These are phyloP conservation scores for Galeruca laticollis DNA, from an alignment of 2,888 invertebrate species.

Conservation along the genomic window DNA sequence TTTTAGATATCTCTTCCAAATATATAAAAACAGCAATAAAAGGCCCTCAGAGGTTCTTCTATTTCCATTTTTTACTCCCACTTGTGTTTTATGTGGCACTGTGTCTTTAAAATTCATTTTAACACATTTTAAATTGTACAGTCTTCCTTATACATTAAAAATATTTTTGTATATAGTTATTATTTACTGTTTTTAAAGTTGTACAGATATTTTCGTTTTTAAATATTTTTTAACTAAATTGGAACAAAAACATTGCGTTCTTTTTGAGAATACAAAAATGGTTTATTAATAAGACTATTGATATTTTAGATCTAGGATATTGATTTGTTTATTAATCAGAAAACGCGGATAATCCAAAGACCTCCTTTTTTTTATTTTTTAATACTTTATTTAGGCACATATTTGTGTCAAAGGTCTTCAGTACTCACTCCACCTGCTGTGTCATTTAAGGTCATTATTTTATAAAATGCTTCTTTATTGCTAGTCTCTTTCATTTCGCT, in stretches of 20 bases:
- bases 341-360: not conserved
- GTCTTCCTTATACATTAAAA: conserved; percentile 44
- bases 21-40: too few relatives aligned
- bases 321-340: too few relatives aligned
- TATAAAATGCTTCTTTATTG: too few relatives aligned
- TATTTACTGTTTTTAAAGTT: conserved; percentile 13
- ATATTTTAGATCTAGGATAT: not conserved
- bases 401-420: too few relatives aligned
- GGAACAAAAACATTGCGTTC: conserved; percentile 11
- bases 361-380: not conserved
- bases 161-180: conserved; percentile 34
- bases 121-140: conserved; percentile 44
- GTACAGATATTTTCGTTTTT: conserved; percentile 19
- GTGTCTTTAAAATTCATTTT: conserved; percentile 25
- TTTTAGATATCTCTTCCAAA: too few relatives aligned
- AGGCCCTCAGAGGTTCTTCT: too few relatives aligned
- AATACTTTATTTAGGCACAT: too few relatives aligned
- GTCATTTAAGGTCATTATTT: too few relatives aligned
- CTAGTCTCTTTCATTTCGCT: too few relatives aligned
- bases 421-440: too few relatives aligned
- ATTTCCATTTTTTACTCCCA: too few relatives aligned
- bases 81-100: too few relatives aligned
- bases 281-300: not conserved
- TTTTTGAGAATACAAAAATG: conserved; percentile 14
- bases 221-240: conserved; percentile 1